Conservation (phyloP, 35 echinoderm and acorn worm genomes). For the Anneissia japonica region DNA sequence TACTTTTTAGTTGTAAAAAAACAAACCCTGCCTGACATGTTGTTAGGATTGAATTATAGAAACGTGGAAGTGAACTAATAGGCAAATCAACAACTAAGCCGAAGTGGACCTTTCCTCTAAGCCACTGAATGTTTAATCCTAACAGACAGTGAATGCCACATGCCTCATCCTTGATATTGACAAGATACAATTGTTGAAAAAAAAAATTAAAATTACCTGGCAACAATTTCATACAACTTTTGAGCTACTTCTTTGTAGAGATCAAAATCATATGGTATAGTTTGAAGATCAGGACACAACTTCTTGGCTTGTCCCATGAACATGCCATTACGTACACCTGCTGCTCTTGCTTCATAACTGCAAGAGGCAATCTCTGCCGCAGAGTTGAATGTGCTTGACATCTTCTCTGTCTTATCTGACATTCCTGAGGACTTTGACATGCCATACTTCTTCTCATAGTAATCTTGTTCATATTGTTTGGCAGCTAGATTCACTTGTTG, state of each 20-base stretch:
- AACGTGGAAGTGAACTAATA: no score
- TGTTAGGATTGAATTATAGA: no score
- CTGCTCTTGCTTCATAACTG: conserved; percentile 83
- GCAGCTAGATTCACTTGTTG: conserved; percentile 49
- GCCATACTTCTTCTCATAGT: conserved; percentile 67
- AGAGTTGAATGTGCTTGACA: conserved; percentile 58
- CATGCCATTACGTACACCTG: conserved; percentile 91
- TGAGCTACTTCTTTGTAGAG: conserved; percentile 73
- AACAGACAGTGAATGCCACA: no score
- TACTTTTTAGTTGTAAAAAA: no score
- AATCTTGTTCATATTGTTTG: conserved; percentile 54
- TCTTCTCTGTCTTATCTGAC: not conserved
- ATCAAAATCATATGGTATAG: conserved; percentile 99
- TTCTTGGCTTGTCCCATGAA: conserved; percentile 82
- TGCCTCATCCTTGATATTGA: no score
- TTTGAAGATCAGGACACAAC: conserved; percentile 77
- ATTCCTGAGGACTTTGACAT: not conserved
- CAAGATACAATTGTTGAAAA: not conserved
- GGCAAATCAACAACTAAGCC: not conserved
- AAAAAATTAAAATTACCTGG: conserved; percentile 35
- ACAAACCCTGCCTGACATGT: no score
- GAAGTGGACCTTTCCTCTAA: not conserved
- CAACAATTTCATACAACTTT: conserved; percentile 80
- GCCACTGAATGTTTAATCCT: not conserved
- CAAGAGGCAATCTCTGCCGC: conserved; percentile 95